A percentile compares a stretch with the other conserved stretches of the same genome.
Conservation (phyloP, 2,888 invertebrate species). For the Lacanobia wlatinum region DNA sequence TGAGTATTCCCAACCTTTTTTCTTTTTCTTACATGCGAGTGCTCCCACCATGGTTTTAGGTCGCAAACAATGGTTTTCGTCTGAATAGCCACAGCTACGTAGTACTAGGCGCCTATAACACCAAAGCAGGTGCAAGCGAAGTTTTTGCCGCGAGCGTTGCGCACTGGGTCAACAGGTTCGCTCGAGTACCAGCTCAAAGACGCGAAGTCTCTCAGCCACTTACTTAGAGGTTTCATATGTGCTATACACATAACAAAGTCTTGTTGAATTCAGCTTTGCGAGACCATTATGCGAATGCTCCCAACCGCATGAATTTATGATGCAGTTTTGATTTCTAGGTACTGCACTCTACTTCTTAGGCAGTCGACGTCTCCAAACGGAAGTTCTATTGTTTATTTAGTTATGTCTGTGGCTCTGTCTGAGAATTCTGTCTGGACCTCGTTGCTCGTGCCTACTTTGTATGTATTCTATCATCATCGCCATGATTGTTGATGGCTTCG, state of each 20-base stretch:
- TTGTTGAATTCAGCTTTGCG: conserved; percentile 63
- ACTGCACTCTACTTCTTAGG: conserved; percentile 79
- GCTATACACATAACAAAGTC: conserved; percentile 66
- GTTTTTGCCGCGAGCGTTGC: conserved; percentile 82
- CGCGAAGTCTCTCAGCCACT: conserved; percentile 84
- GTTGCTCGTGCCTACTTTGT: conserved; percentile 62
- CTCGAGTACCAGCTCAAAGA: conserved; percentile 82
- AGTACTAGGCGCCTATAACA: conserved; percentile 73
- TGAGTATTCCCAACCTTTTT: conserved; percentile 44
- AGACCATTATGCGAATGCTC: conserved; percentile 59
- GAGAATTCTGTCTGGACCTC: conserved; percentile 79
- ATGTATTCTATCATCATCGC: conserved; percentile 43
- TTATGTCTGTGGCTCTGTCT: conserved; percentile 76
- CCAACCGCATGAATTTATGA: conserved; percentile 62
- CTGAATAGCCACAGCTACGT: conserved; percentile 72
- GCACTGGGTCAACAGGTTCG: conserved; percentile 87
- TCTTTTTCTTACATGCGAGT: conserved; percentile 62
- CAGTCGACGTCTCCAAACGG: conserved; percentile 79
- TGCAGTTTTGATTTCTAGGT: conserved; percentile 69
- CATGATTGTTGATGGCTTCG: conserved; percentile 26
- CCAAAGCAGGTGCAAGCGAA: conserved; percentile 79
- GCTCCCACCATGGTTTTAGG: conserved; percentile 70
- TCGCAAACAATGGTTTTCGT: conserved; percentile 77
- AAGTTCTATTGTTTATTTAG: conserved; percentile 85
- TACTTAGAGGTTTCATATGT: conserved; percentile 80